A percentile compares a stretch with the other conserved stretches of the same genome.
These are phyloP conservation scores for Temnothorax curvispinosus DNA, from an alignment of 1,140 invertebrate species.

Conservation along the genomic window DNA sequence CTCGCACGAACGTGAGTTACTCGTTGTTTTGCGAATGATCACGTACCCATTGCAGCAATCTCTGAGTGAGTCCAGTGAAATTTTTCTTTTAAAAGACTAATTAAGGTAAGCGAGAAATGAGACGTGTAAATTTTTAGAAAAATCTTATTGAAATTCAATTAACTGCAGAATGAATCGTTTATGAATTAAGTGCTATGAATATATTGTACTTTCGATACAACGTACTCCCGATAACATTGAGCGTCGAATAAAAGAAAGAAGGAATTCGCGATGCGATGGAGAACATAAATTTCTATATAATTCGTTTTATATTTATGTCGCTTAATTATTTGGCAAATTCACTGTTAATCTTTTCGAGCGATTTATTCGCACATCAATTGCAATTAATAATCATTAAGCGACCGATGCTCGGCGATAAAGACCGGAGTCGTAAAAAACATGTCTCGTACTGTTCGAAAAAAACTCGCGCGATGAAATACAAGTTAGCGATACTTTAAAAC, in stretches of 20 bases:
- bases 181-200: neutral
- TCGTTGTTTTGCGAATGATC: neutral
- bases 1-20: neutral
- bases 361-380: neutral
- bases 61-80: neutral
- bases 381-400: slow-evolving; percentile 22
- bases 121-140: neutral
- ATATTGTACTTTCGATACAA: neutral
- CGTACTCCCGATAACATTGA: no score
- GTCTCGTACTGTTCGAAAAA: neutral
- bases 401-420: neutral
- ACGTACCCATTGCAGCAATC: neutral
- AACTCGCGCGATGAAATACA: slow-evolving; percentile 4
- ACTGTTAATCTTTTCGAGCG: neutral
- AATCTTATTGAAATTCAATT: neutral
- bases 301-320: neutral
- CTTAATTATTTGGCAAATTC: slow-evolving; percentile 40
- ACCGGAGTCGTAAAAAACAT: neutral
- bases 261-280: neutral
- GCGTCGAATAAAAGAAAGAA: neutral
- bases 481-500: slow-evolving; percentile 17
- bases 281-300: neutral
- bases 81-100: neutral
- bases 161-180: neutral
- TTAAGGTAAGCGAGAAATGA: neutral